Evolutionary conservation across 2,888 invertebrate genomes (phyloP).

Genomic region (Alviniconcha strummeri): DNA sequence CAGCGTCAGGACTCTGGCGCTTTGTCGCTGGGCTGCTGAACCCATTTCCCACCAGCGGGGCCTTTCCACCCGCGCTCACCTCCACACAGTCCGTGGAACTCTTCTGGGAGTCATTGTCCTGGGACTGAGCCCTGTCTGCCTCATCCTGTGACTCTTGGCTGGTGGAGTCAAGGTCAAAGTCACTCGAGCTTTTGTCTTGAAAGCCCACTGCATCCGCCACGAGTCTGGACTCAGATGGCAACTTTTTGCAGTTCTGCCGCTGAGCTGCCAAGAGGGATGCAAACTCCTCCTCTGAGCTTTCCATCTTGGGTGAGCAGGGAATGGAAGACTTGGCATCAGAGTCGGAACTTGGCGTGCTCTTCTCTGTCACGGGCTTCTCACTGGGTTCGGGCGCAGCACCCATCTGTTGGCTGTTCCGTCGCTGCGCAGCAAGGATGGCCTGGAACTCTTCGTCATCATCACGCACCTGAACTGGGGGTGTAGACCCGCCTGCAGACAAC

Average conservation of each 20-base stretch:
- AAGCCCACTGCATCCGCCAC: not conserved
- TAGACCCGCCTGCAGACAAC: not conserved
- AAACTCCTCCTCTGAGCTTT: conserved; percentile 4
- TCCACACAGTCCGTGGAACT: conserved; percentile 9
- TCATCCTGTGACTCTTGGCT: conserved; percentile 23
- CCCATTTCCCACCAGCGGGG: not conserved
- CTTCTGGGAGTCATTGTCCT: not conserved
- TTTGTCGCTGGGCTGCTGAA: not conserved
- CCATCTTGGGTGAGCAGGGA: not conserved
- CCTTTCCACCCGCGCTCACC: not conserved
- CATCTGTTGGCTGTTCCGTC: conserved; percentile 5
- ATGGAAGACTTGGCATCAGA: not conserved
- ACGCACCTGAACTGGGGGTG: not conserved
- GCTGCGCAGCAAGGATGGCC: conserved; percentile 38
- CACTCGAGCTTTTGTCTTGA: conserved; percentile 7
- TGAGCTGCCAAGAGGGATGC: not conserved
- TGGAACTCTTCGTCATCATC: conserved; percentile 41
- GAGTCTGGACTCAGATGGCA: not conserved
- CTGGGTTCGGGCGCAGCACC: not conserved
- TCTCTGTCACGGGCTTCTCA: not conserved
- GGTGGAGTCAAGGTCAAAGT: conserved; percentile 15
- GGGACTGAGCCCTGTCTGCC: not conserved
- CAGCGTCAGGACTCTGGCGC: not conserved
- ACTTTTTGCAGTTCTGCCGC: not conserved
- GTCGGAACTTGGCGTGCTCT: not conserved